phyloP scores from a whole-genome alignment of 2,888 invertebrate genomes.

The Nematopogon swammerdamellus region DNA sequence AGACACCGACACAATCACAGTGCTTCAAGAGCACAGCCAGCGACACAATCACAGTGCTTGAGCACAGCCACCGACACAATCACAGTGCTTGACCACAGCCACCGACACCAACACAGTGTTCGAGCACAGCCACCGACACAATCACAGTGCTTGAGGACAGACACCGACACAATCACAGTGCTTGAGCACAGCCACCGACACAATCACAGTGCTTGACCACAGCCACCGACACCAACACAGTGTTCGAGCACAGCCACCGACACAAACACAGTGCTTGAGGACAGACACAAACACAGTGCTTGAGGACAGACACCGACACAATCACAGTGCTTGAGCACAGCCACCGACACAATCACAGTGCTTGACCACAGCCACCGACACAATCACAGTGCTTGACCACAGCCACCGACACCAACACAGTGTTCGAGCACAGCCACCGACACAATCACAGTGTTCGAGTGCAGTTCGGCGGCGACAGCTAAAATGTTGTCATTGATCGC shows the following conservation, averaged over 20 bases:
- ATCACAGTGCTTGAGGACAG: neutral
- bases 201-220: neutral
- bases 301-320: neutral
- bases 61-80: neutral
- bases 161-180: neutral
- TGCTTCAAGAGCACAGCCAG: no score
- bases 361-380: neutral
- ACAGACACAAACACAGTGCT: neutral
- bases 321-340: neutral
- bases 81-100: no score
- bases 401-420: no score
- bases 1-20: neutral
- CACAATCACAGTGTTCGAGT: neutral
- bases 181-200: neutral
- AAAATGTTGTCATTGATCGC: slow-evolving; percentile 4
- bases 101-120: no score
- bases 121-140: neutral
- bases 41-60: neutral
- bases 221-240: no score
- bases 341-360: neutral
- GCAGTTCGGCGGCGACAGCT: no score
- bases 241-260: neutral
- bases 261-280: neutral
- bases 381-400: neutral
- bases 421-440: neutral